phyloP scores from a whole-genome alignment of 1,140 invertebrate genomes.

The Phthorimaea operculella region DNA sequence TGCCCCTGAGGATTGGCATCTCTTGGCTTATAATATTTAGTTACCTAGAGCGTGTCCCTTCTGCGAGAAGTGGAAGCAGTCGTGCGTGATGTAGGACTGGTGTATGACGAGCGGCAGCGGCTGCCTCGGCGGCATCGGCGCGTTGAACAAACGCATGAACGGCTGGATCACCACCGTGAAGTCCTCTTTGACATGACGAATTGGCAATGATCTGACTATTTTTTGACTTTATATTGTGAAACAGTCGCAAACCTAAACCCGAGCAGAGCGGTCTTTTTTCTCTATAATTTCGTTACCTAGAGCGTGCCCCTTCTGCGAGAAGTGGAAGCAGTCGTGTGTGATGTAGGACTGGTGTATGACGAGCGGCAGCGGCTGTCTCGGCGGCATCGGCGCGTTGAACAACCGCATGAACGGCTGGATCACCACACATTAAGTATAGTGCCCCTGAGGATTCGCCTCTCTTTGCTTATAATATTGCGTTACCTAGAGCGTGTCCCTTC shows the following conservation, averaged over 20 bases:
- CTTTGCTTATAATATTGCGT: too few relatives aligned
- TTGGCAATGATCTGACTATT: too few relatives aligned
- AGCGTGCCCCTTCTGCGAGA: slow-evolving; percentile 78
- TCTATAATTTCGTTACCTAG: slow-evolving; percentile 53
- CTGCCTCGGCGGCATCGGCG: slow-evolving; percentile 40
- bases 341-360: slow-evolving; percentile 76
- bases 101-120: slow-evolving; percentile 69
- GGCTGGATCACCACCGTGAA: slow-evolving; percentile 64
- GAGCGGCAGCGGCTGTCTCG: slow-evolving; percentile 40
- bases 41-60: slow-evolving; percentile 74
- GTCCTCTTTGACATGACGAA: slow-evolving; percentile 47
- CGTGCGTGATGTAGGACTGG: slow-evolving; percentile 77
- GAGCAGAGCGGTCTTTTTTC: too few relatives aligned
- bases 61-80: slow-evolving; percentile 83
- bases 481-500: slow-evolving; percentile 74
- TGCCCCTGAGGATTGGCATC: too few relatives aligned
- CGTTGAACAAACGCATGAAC: slow-evolving; percentile 67
- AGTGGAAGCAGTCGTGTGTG: slow-evolving; percentile 82
- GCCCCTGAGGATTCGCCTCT: too few relatives aligned
- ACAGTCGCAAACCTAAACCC: too few relatives aligned
- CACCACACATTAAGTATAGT: too few relatives aligned
- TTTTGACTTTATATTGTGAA: too few relatives aligned
- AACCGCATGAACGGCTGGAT: slow-evolving; percentile 65
- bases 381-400: slow-evolving; percentile 63
- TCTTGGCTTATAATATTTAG: too few relatives aligned